Evolutionary conservation across 1,140 invertebrate genomes (phyloP).

Genomic region (Brachionus manjavacas): DNA sequence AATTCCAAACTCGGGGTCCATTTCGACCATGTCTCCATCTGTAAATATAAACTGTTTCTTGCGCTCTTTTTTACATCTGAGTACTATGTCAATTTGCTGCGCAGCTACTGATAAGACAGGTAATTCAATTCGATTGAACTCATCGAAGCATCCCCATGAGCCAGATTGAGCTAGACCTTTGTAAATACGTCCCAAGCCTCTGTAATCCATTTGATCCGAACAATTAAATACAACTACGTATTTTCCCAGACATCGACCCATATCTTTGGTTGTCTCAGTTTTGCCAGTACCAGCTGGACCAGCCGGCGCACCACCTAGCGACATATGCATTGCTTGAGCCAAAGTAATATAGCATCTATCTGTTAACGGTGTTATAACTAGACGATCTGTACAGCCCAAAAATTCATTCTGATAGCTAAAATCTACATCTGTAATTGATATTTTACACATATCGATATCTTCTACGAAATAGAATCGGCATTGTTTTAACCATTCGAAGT

Average conservation of each 20-base stretch:
- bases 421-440: constrained; percentile 87
- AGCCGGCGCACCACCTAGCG: constrained; percentile 88
- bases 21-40: constrained; percentile 82
- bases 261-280: constrained; percentile 94
- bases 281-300: constrained; percentile 93
- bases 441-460: constrained; percentile 82
- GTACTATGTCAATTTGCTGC: constrained; percentile 88
- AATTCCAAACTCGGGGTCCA: constrained; percentile 92
- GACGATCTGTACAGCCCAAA: constrained; percentile 85
- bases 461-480: constrained; percentile 95
- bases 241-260: constrained; percentile 93
- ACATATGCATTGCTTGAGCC: constrained; percentile 87
- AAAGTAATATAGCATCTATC: constrained; percentile 95
- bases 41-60: constrained; percentile 82
- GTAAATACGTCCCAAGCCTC: constrained; percentile 65
- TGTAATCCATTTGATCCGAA: constrained; percentile 96
- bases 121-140: constrained; percentile 90
- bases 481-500: constrained; percentile 96
- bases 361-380: constrained; percentile 90
- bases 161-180: constrained; percentile 59
- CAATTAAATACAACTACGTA: constrained; percentile 98
- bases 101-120: constrained; percentile 91
- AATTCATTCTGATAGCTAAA: constrained; percentile 96
- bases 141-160: constrained; percentile 63
- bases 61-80: constrained; percentile 83